Evolutionary conservation across 2,797 vertebrate genomes (phyloP), one percentile per base, ranked within the genome.

Genomic region (Chromis chromis): DNA sequence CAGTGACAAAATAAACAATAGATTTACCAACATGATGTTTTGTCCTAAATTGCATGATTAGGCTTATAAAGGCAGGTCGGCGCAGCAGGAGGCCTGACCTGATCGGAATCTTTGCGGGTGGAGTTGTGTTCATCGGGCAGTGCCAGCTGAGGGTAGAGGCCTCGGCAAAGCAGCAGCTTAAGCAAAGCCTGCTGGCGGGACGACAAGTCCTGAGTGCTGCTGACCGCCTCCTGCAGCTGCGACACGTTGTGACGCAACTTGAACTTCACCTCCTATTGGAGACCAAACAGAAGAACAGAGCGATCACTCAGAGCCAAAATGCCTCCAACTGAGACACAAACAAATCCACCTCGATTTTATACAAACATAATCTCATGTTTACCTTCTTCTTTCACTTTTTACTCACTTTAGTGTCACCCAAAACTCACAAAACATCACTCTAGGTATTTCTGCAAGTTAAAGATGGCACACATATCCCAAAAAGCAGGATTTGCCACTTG

Each of bases 101-200:
- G 97, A 12, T 98, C 97, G 0, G 97, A 96, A 90, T 97, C 96
- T 84, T 96, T 98, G 76, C 97, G 96, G 72, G 91, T 90, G 50
- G 94, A 76, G 84, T 99, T 98, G 93, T 96, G 95, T 0, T 90
- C 93, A 6, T 99, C 97, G 0, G 97, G 95, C 66, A 96, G 19
- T 0, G 97, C 96, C 76, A 98, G 90, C 89, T 98, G 97, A 0
- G 97, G 97, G 89, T 97, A 99, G 13, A 99, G 95, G 9, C 97
- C 97, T 2, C 95, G 86, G 75, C 95, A 96, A 4, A 99, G 94
- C 88, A 97, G 91, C 83, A 98, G 93, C 79, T 95, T 96, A 27
- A 98, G 94, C 65, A 99, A 83, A 28, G 91, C 59, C 72, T 96
- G 91, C 57, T 96, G 95, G 1, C 92, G 88, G 0, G 90, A 85